Evolutionary conservation across 1,140 invertebrate species (phyloP), one percentile per base, ranked within the genome.

Genomic region (Calephelis virginiensis): DNA sequence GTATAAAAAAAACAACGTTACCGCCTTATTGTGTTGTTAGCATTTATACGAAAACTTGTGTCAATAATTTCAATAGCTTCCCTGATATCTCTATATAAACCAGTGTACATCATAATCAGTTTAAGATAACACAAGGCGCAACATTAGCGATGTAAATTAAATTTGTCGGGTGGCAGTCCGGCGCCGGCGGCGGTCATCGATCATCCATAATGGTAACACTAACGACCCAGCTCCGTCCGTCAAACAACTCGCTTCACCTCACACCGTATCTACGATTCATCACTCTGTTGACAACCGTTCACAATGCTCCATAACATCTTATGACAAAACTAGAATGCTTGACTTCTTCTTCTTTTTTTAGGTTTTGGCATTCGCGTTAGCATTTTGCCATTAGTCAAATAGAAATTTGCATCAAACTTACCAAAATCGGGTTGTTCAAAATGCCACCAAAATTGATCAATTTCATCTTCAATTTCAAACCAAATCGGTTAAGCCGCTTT

Each of bases 61-160:
- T 50, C 48, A 50, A 17, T 14, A 8, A 14, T 50, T 53, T 10
- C 17, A 10, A 53, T 53, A 53, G 6, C 14, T 17, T 13, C 50
- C 50, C 5, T 53, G 50, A 53, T 53, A 17, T 53, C 50, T 53
- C 11, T 48, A 46, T 48, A 47, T 43, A 6, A 37, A 37, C n/a
- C 28, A 11, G 17, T n/a, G 45, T 48, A 46, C 46, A 48, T 17
- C 62, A 63, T 46, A 62, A 45, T 62, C 13, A 40, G 14, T 45
- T 62, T 45, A 17, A 46, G 13, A 40, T 45, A 62, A 17, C 13
- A 62, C 13, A 62, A 45, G 17, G 40, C 38, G 69, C 38, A 63
- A 69, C 74, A 83, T 86, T 84, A 85, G 81, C 71, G 74, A 74
- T 82, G 78, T 84, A 86, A 90, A 90, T 88, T 86, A 86, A 90